phyloP scores from a whole-genome alignment of 2,888 invertebrate genomes.

The Melinaea menophilus region DNA sequence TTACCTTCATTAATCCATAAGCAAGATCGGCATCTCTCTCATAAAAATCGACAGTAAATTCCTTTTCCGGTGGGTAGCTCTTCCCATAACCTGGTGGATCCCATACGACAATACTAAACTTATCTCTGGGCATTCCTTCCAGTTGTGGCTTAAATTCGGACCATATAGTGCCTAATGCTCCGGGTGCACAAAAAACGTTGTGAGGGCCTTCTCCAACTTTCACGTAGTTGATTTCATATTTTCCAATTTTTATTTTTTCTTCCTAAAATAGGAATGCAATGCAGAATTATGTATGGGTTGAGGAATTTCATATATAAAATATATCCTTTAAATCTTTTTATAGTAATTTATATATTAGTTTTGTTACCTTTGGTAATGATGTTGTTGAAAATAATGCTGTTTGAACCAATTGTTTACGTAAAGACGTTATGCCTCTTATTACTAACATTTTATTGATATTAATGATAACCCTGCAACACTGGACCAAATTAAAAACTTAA shows the following conservation, averaged over 20 bases:
- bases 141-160: conserved; percentile 90
- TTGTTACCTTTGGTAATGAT: conserved; percentile 39
- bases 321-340: neutral
- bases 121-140: conserved; percentile 78
- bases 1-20: conserved; percentile 83
- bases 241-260: conserved; percentile 79
- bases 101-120: conserved; percentile 84
- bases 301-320: neutral
- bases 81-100: conserved; percentile 94
- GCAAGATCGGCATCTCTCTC: conserved; percentile 86
- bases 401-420: conserved; percentile 33
- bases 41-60: conserved; percentile 84
- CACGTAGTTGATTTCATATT: conserved; percentile 76
- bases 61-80: conserved; percentile 86
- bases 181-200: conserved; percentile 85
- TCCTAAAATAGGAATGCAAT: conserved; percentile 67
- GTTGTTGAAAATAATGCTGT: conserved; percentile 38
- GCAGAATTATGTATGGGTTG: neutral
- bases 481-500: no score
- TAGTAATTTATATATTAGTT: no score
- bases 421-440: conserved; percentile 32
- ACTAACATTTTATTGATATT: conserved; percentile 27
- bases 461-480: neutral
- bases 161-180: conserved; percentile 88
- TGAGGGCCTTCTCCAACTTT: conserved; percentile 79